These are phyloP conservation scores for Heteractis magnifica DNA, from an alignment of 92 coral and sea anemone species.

Conservation along the genomic window DNA sequence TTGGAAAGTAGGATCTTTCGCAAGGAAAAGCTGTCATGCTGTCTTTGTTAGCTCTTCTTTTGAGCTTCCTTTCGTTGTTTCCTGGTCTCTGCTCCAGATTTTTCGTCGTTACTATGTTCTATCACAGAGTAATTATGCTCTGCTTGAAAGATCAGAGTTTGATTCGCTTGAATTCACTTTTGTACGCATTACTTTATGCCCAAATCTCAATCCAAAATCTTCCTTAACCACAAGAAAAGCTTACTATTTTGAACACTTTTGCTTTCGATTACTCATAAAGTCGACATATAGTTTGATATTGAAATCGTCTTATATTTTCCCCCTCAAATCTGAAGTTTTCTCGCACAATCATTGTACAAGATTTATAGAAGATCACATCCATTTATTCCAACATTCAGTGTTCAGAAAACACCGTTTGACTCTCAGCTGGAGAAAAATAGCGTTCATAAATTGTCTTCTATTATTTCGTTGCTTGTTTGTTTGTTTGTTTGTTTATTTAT, in stretches of 20 bases:
- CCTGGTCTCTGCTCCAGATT: neutral
- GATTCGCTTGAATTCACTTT: neutral
- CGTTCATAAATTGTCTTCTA: neutral
- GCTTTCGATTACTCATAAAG: neutral
- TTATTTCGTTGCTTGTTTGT: neutral
- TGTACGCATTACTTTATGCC: neutral
- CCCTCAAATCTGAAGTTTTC: too few species aligned
- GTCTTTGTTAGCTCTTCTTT: constrained; percentile 11
- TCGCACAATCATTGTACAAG: too few species aligned
- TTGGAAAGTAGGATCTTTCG: neutral
- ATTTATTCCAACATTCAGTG: too few species aligned
- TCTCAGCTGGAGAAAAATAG: constrained; percentile 5
- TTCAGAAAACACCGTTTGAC: neutral
- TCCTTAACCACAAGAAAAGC: neutral
- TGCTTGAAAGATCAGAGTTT: neutral
- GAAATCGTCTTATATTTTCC: neutral
- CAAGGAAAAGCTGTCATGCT: constrained; percentile 2
- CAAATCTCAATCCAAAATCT: neutral
- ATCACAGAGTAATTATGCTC: neutral
- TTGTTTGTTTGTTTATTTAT: neutral
- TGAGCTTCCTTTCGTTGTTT: neutral
- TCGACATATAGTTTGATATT: neutral
- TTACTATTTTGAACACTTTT: neutral
- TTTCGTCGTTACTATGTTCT: neutral
- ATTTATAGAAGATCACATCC: too few species aligned